These are phyloP conservation scores for Erebia palarica DNA, from an alignment of 2,888 invertebrate genomes.

Conservation along the genomic window DNA sequence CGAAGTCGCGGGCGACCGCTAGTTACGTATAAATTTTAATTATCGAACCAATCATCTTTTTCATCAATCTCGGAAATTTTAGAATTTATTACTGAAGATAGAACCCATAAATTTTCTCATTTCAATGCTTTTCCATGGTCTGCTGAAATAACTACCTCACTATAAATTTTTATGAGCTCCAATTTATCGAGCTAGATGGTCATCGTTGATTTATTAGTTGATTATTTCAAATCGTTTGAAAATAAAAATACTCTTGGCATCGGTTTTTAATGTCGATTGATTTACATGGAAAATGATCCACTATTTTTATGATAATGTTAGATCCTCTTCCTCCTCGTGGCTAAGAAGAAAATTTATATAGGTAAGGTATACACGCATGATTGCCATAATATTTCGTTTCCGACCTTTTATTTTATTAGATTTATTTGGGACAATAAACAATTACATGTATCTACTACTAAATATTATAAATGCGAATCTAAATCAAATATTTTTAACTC, in stretches of 20 bases:
- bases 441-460: too few species aligned
- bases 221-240: slow-evolving; percentile 1
- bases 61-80: too few species aligned
- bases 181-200: slow-evolving; percentile 15
- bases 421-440: neutral
- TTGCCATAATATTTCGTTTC: too few species aligned
- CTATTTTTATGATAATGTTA: neutral
- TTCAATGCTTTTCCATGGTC: too few species aligned
- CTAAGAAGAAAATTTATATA: neutral
- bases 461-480: too few species aligned
- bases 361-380: too few species aligned
- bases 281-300: neutral
- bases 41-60: too few species aligned
- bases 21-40: too few species aligned
- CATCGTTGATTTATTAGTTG: slow-evolving; percentile 8
- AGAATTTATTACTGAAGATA: too few species aligned
- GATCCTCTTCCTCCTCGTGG: neutral
- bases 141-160: neutral
- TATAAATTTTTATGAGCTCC: slow-evolving; percentile 19
- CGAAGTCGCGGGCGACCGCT: too few species aligned
- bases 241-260: slow-evolving; percentile 12
- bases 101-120: too few species aligned
- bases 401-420: neutral
- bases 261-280: neutral
- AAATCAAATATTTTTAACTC: too few species aligned